Base-by-base conservation (phyloP, 2,113 vertebrate species). In the Mystacornis crossleyi region DNA sequence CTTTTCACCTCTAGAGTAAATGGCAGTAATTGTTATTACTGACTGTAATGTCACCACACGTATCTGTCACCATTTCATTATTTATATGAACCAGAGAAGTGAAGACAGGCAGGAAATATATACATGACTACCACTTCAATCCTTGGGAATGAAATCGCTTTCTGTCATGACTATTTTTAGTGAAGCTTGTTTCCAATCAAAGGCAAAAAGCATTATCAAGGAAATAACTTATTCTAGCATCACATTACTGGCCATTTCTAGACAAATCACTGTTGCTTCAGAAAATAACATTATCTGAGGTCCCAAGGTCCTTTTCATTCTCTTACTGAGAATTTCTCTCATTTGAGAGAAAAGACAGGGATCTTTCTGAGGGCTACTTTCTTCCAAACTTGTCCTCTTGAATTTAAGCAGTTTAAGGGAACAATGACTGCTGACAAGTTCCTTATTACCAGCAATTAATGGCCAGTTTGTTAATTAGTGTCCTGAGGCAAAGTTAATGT, bases 401-500 rank as follows among this genome's bases (percentile, higher is more conserved):
- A 96, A 88, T 97, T 91, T 80, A 95, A 77, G 82, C 92, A 97
- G 93, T 95, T 97, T 96, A 97, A 96, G 89, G 95, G 95, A 97
- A 96, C 95, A 91, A 97, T 93, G 70, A 94, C 77, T 67, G 86
- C 61, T 97, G 95, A 95, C 91, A 97, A 97, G 91, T 98, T 92
- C 94, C 93, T 97, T 97, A 94, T 97, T 97, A 95, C 87, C 93
- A 96, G 73, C 93, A 98, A 97, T 97, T 96, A 97, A 98, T 97
- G 95, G 96, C 75, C 94, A 92, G 96, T 95, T 97, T 96, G 86
- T 96, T 98, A 98, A 98, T 98, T 98, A 97, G 91, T 98, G 96
- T 93, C 97, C 97, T 73, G 89, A 95, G 97, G 96, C 97, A 97
- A 98, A 96, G 88, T 95, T 97, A 96, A 96, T 95, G 88, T 91